These are phyloP conservation scores for Cardiocondyla obscurior DNA, from an alignment of 1,140 invertebrate genomes.

Conservation along the genomic window DNA sequence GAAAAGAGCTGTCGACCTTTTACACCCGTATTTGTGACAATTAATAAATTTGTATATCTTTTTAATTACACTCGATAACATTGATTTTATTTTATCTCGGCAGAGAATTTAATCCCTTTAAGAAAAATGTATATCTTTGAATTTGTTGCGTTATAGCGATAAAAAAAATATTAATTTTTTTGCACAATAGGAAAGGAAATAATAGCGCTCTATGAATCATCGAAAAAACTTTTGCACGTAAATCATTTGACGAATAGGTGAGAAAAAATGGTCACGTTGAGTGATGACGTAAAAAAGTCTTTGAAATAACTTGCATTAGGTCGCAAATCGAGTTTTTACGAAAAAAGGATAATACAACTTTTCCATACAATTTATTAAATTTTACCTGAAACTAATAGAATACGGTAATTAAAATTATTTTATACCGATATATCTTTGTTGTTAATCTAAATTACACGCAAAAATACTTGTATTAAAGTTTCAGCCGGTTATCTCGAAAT, in stretches of 20 bases:
- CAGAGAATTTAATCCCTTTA: not conserved
- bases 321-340: not conserved
- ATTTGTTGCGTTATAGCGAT: not conserved
- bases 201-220: not conserved
- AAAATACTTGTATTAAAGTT: not conserved
- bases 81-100: not conserved
- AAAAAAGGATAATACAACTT: no score
- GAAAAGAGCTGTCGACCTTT: not conserved
- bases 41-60: constrained; percentile 24
- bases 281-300: not conserved
- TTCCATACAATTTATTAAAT: not conserved
- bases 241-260: not conserved
- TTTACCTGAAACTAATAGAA: not conserved
- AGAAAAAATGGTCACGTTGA: not conserved
- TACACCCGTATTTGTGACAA: not conserved
- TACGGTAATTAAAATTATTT: not conserved
- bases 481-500: not conserved
- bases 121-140: not conserved
- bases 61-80: not conserved
- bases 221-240: not conserved
- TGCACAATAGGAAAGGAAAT: not conserved
- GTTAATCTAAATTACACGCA: not conserved
- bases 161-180: not conserved
- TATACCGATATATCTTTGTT: not conserved
- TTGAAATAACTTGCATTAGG: not conserved